Base-by-base conservation (phyloP, 2,797 vertebrate species). In the Monodelphis domestica region DNA sequence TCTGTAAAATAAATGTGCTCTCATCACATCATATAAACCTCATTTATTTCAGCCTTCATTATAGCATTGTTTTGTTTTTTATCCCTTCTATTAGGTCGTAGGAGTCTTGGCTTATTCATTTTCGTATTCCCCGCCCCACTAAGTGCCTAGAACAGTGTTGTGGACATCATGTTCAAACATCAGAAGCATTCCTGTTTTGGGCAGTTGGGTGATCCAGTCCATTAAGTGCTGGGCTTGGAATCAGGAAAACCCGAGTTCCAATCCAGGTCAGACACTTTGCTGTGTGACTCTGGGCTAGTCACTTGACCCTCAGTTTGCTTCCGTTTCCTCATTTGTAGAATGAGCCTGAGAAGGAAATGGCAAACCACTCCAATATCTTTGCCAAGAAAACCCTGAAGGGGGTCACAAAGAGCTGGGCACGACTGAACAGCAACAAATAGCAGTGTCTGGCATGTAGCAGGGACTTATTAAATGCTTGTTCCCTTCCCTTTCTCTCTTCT, bases 21-120 rank as follows among this genome's bases (percentile, higher is more conserved):
- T 91, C 50, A 59, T 95, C 28, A 93, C 95, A 89, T 93, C 63
- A 91, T 59, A 59, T 63, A n/a, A 63, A 63, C 30, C 17, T 33
- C 59, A 53, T 53, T 63, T 78, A 45, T 78, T 70, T 78, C n/a
- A 70, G 63, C n/a, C 17, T 70, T 70, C 9, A 45, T 78, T 78
- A 45, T 45, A 24, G 4, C 38, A 45, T 45, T 24, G 3, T 45
- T 70, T n/a, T 70, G 70, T 70, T 70, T 26, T 24, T 11, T 21
- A 70, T 70, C 10, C 38, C 38, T 45, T 45, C 38, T 26, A 78
- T 78, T 78, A 45, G 70, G 30, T 45, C 78, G 38, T 45, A 45
- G 50, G 70, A 26, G 45, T 84, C 70, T 45, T 1, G 2, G 9
- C 26, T 38, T 84, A 24, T 84, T 84, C 38, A 12, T 50, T 84